Conservation (phyloP, 1,140 invertebrate species). For the Drosophila watanabei region DNA sequence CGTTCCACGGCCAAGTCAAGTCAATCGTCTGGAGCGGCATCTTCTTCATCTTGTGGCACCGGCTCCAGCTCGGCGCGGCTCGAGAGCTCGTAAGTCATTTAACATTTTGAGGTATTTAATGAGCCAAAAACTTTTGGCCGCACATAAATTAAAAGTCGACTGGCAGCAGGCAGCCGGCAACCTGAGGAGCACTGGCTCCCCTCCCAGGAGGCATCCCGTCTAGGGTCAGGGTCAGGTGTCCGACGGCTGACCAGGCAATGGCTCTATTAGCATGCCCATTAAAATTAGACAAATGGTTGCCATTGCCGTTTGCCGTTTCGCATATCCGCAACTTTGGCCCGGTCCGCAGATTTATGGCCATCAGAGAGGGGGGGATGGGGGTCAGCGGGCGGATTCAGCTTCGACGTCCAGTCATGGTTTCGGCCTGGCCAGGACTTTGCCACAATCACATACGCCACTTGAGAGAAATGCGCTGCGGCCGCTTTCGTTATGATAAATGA, state of each 20-base stretch:
- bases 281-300: conserved; percentile 83
- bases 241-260: conserved; percentile 70
- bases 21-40: conserved; percentile 69
- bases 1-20: conserved; percentile 59
- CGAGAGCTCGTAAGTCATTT: conserved; percentile 72
- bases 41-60: conserved; percentile 44
- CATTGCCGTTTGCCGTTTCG: conserved; percentile 69
- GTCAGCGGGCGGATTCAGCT: conserved; percentile 12
- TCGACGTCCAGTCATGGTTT: conserved; percentile 31
- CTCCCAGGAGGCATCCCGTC: not conserved
- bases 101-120: conserved; percentile 84
- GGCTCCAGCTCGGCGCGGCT: not conserved
- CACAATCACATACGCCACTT: conserved; percentile 78
- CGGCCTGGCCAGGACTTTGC: conserved; percentile 20
- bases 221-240: conserved; percentile 64
- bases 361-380: conserved; percentile 4
- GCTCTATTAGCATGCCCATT: conserved; percentile 84
- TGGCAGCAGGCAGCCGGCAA: conserved; percentile 5
- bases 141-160: conserved; percentile 81
- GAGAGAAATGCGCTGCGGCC: conserved; percentile 62
- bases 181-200: conserved; percentile 9
- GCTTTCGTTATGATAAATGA: conserved; percentile 82
- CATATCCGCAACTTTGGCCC: conserved; percentile 73
- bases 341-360: conserved; percentile 71
- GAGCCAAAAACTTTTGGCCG: conserved; percentile 78